Base-by-base conservation (phyloP, 1,140 invertebrate genomes). In the Listronotus bonariensis region DNA sequence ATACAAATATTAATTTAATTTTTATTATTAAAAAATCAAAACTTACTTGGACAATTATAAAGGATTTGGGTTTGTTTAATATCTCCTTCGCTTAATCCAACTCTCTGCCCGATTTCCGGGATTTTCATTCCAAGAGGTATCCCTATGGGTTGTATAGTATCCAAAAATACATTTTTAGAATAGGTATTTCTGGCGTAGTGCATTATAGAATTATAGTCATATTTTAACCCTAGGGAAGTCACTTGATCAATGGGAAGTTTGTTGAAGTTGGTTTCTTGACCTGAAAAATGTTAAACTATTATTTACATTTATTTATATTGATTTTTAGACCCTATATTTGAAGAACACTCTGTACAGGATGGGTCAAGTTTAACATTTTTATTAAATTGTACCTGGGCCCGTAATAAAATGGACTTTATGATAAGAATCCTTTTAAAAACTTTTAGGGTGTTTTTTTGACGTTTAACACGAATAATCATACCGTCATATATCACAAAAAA, bases 201-300 rank as follows among this genome's bases (percentile, higher is more conserved):
- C 97, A 99, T 99, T 62, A 99, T 99, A 0, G 92, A 95, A 71
- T 94, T 92, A 70, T 96, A 98, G 77, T 99, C 97, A 72, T 99
- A 99, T 0, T 89, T 88, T 69, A 95, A 83, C 0, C 95, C 95
- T n/a, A 98, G 81, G 0, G 96, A 98, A 72, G 98, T 95, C 0
- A 99, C 96, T 80, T 99, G 97, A 67, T 96, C 93, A 6, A 90
- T 87, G 8, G 94, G 94, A 34, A 98, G 79, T 79, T 97, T 97
- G 77, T 99, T 97, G 80, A 99, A 99, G 78, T 99, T 99, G 78
- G 98, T 98, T 76, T 98, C 95, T 82, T 99, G 96, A 46, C 95
- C 95, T 96, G 74, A 18, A 80, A 80, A 36, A n/a, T 15, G n/a
- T n/a, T n/a, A 31, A 3, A 38, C 3, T 42, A 49, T 10, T 38